phyloP scores from a whole-genome alignment of 2,113 vertebrate genomes.

The Chelonoidis abingdonii region DNA sequence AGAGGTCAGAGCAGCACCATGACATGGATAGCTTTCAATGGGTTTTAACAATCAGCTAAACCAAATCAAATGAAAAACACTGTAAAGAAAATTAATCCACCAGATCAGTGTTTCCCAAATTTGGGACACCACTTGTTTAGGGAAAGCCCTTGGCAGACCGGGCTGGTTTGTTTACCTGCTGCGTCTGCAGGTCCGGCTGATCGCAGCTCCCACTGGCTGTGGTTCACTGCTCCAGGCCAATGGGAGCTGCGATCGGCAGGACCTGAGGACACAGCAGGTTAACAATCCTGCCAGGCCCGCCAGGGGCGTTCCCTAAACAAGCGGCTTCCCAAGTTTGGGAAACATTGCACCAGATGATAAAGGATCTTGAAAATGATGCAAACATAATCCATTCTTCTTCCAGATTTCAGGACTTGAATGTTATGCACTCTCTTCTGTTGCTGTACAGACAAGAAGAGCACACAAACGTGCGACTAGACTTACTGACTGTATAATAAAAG shows the following conservation, averaged over 20 bases:
- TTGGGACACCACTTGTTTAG: too few species aligned
- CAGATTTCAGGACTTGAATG: not conserved
- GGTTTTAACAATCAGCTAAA: not conserved
- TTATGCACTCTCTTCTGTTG: not conserved
- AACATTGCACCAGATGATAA: not conserved
- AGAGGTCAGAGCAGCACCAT: constrained; percentile 15
- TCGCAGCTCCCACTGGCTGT: too few species aligned
- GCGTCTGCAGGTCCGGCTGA: too few species aligned
- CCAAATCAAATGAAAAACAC: not conserved
- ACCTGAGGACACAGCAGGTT: too few species aligned
- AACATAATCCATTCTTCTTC: not conserved
- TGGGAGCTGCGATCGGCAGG: too few species aligned
- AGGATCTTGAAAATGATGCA: not conserved
- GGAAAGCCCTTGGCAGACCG: too few species aligned
- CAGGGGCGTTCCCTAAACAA: too few species aligned
- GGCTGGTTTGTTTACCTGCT: too few species aligned
- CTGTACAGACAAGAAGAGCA: not conserved
- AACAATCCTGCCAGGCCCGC: too few species aligned
- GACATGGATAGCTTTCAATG: not conserved
- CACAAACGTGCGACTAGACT: not conserved
- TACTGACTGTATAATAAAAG: not conserved
- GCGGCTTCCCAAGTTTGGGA: too few species aligned
- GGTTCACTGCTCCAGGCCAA: too few species aligned
- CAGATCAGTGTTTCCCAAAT: too few species aligned
- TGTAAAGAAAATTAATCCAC: not conserved